Evolutionary conservation across 2,113 vertebrate species (phyloP).

Genomic region (Cisticola juncidis): DNA sequence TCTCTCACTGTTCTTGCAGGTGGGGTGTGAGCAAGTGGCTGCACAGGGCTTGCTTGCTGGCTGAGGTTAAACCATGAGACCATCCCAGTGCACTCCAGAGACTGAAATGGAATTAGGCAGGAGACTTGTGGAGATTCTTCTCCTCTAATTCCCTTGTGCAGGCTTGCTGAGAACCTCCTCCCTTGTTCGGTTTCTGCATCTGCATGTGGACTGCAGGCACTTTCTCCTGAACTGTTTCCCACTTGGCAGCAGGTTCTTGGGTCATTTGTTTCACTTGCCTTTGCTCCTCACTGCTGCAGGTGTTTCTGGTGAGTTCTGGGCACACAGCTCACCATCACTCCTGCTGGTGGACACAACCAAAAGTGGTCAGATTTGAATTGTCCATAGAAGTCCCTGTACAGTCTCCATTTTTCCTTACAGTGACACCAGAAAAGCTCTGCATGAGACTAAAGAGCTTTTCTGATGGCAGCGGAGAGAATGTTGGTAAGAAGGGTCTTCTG

Average conservation of each 20-base stretch:
- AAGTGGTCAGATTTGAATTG: neutral
- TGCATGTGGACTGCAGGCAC: neutral
- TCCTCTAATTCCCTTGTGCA: neutral
- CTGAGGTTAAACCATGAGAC: neutral
- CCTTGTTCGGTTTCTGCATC: neutral
- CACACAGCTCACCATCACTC: neutral
- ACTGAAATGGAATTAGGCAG: neutral
- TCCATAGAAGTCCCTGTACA: neutral
- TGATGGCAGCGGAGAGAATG: neutral
- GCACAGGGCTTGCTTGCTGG: neutral
- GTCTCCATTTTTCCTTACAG: neutral
- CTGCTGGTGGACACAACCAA: neutral
- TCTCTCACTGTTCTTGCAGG: neutral
- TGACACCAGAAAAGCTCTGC: neutral
- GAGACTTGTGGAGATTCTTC: neutral
- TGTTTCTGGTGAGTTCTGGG: neutral
- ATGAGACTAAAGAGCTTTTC: neutral
- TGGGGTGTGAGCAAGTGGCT: neutral
- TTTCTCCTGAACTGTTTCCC: neutral
- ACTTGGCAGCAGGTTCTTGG: neutral
- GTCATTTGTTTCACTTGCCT: neutral
- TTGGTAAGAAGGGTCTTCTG: neutral
- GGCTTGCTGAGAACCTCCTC: neutral
- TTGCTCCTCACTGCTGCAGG: neutral
- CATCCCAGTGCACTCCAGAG: neutral